These are phyloP conservation scores for Bimastos eiseni DNA, from an alignment of 2,888 invertebrate genomes.

Conservation along the genomic window DNA sequence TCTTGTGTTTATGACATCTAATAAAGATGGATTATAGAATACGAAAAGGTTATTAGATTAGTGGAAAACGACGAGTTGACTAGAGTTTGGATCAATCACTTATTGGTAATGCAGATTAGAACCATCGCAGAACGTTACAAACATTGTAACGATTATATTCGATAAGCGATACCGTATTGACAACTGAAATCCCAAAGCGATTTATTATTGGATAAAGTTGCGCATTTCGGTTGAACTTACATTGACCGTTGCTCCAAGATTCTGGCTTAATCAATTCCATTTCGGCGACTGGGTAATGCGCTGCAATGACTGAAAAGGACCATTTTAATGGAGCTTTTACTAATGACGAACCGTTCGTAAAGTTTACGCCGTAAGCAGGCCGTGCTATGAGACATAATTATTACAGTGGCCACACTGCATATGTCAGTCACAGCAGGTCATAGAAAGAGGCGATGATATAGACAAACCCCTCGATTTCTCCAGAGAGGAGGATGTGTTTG, in stretches of 20 bases:
- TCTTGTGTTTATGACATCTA: no score
- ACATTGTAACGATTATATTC: background rate
- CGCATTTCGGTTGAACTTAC: background rate
- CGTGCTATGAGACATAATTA: no score
- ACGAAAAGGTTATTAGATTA: background rate
- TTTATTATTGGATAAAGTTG: background rate
- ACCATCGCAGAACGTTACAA: background rate
- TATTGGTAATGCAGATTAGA: background rate
- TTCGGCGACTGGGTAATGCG: background rate
- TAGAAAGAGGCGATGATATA: no score
- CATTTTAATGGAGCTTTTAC: background rate
- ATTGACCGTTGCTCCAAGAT: background rate
- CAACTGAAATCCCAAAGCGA: background rate
- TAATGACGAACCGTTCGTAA: background rate
- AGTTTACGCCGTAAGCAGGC: background rate
- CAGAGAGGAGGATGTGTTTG: no score
- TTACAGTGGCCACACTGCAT: no score
- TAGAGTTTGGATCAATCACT: background rate
- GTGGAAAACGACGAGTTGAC: background rate
- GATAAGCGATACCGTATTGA: background rate
- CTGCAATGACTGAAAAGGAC: background rate
- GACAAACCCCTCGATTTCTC: no score
- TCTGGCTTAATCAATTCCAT: background rate
- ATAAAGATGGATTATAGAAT: background rate
- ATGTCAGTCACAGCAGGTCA: no score